phyloP scores from a whole-genome alignment of 2,113 vertebrate genomes.

The Panthera tigris region DNA sequence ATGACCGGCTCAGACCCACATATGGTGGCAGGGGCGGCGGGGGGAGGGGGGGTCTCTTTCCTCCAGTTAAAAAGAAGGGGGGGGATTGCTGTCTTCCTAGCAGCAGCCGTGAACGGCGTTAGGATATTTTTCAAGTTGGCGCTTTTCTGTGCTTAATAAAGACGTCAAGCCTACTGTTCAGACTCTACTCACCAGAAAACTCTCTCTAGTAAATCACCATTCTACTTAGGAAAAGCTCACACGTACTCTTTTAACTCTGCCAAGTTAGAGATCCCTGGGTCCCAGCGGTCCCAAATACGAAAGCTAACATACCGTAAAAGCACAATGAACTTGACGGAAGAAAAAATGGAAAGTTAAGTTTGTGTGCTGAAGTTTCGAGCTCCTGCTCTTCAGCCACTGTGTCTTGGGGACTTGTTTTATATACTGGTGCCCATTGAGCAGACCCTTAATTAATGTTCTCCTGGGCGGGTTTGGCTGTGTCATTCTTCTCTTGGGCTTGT shows the following conservation, averaged over 20 bases:
- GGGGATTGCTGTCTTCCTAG: neutral
- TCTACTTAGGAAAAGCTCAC: neutral
- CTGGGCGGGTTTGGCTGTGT: neutral
- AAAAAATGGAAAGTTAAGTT: neutral
- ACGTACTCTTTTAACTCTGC: neutral
- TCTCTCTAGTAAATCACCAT: neutral
- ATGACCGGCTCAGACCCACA: neutral
- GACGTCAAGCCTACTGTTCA: neutral
- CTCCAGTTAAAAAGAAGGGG: neutral
- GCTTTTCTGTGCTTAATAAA: neutral
- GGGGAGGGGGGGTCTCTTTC: neutral
- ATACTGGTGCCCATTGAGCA: neutral
- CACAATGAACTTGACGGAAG: neutral
- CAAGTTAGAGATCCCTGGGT: neutral
- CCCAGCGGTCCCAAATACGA: neutral
- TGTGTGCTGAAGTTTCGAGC: neutral
- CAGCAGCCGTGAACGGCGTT: neutral
- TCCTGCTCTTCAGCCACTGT: fast-evolving
- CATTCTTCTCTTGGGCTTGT: neutral
- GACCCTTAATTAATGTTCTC: neutral
- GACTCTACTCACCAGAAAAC: neutral
- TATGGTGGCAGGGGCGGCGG: neutral
- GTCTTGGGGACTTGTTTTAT: neutral
- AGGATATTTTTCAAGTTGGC: neutral
- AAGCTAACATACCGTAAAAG: neutral